phyloP scores from a whole-genome alignment of 2,113 vertebrate genomes.

The Ondatra zibethicus region DNA sequence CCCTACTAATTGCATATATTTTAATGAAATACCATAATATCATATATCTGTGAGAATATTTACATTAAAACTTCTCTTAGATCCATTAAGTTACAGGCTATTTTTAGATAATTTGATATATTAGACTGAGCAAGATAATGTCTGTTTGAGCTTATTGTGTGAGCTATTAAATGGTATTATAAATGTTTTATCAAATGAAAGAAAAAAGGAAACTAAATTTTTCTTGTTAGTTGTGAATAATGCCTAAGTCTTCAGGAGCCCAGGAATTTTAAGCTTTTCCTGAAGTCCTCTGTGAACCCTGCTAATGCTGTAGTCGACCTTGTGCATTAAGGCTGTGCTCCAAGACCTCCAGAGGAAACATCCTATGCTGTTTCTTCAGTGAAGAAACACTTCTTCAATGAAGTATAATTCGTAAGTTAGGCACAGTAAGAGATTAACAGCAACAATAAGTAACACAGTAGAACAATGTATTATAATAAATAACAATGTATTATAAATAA shows the following conservation, averaged over 20 bases:
- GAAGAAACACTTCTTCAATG: not conserved
- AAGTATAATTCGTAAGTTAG: not conserved
- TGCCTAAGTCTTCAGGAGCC: conserved; percentile 12
- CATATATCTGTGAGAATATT: conserved; percentile 12
- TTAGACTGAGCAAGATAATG: not conserved
- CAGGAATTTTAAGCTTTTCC: conserved; percentile 3
- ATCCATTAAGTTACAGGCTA: not conserved
- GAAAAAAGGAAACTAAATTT: not conserved
- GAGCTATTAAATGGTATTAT: not conserved
- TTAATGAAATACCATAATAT: not conserved
- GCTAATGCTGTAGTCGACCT: not conserved
- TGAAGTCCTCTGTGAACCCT: not conserved
- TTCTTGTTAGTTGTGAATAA: conserved; percentile 1
- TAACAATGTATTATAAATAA: not conserved
- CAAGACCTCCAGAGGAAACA: not conserved
- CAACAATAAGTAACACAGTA: not conserved
- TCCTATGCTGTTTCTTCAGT: not conserved
- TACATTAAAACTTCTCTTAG: conserved; percentile 46
- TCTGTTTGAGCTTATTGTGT: not conserved
- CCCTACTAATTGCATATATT: not conserved
- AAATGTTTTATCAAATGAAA: conserved; percentile 24
- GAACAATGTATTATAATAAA: not conserved
- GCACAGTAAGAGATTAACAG: not conserved
- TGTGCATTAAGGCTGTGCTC: not conserved
- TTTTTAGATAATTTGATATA: conserved; percentile 26